Evolutionary conservation across 92 coral and sea anemone species (phyloP), one percentile per base, ranked within the genome.

Genomic region (Siderastrea radians): DNA sequence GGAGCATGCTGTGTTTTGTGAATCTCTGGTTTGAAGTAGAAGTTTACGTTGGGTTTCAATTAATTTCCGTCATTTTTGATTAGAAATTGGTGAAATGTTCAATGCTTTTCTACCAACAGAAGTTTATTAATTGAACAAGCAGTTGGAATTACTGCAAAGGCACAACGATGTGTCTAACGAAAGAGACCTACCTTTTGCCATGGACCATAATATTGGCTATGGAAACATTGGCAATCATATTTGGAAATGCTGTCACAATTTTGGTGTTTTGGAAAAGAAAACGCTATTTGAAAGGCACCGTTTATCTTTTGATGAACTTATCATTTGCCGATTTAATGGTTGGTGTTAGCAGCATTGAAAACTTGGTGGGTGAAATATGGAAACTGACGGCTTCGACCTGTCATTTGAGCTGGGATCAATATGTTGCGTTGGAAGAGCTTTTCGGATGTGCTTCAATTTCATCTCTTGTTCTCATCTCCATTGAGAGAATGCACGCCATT

Each of bases 401-500:
- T 70, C 66, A 68, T 9, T 82, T 60, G 47, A 74, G 64, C 8
- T 82, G 83, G 59, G 14, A 57, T 1, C 74, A 79, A 51, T 81
- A 44, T 72, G 67, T 78, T 47, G 49, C 77, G 48, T 2, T 90
- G 8, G 93, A 85, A 61, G 82, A 79, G n/a, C 73, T 78, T 3
- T 84, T 79, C 46, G 89, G 83, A 0, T 71, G 80, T 53, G 93
- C 93, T 38, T 90, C 93, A 0, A 49, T 90, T 38, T 77, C 78
- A 68, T 90, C 84, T 3, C 86, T 84, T 49, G 84, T 90, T 63
- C 75, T 90, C 49, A 80, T 90, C 51, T 84, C 93, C 5, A 45
- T 90, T 50, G 93, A 90, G 89, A 84, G 93, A 79, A 55, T 90
- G 86, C 76, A 88, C 86, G 86, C 81, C 8, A n/a, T 77, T 11